Conservation (phyloP, 2,797 vertebrate genomes). For the Lutjanus campechanus region DNA sequence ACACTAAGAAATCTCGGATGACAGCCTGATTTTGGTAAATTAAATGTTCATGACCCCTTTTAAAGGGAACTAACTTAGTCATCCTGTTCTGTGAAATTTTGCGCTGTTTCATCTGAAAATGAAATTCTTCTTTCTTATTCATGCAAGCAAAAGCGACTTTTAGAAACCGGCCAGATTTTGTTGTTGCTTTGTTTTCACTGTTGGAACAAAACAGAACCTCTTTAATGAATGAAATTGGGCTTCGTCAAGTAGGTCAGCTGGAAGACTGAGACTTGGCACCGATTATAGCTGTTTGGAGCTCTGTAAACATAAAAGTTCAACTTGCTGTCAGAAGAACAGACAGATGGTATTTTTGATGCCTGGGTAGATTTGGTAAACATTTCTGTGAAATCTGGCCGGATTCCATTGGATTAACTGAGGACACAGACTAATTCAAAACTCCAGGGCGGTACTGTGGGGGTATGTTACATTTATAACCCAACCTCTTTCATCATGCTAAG, state of each 20-base stretch:
- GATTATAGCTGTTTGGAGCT: neutral
- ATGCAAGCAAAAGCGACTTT: neutral
- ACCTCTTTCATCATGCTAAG: neutral
- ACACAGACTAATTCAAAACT: neutral
- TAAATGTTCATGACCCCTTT: neutral
- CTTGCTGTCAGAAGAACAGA: neutral
- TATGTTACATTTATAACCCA: neutral
- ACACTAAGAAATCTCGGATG: neutral
- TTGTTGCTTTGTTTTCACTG: neutral
- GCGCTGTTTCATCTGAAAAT: neutral
- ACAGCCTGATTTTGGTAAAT: neutral
- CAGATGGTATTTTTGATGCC: neutral
- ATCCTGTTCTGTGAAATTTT: neutral
- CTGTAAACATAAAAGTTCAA: neutral
- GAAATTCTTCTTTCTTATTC: neutral
- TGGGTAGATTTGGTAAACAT: neutral
- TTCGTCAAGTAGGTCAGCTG: slow-evolving; percentile 55
- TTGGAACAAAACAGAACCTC: neutral
- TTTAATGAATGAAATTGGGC: neutral
- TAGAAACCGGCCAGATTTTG: neutral
- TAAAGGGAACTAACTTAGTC: neutral
- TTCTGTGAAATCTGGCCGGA: neutral
- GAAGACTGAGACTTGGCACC: slow-evolving; percentile 29
- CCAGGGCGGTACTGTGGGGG: neutral
- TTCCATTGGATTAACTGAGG: neutral